Percentiles rank a stretch among this genome's conserved stretches.
These are phyloP conservation scores for Drosophila glabriapex DNA, from an alignment of 2,888 invertebrate species.

Conservation along the genomic window DNA sequence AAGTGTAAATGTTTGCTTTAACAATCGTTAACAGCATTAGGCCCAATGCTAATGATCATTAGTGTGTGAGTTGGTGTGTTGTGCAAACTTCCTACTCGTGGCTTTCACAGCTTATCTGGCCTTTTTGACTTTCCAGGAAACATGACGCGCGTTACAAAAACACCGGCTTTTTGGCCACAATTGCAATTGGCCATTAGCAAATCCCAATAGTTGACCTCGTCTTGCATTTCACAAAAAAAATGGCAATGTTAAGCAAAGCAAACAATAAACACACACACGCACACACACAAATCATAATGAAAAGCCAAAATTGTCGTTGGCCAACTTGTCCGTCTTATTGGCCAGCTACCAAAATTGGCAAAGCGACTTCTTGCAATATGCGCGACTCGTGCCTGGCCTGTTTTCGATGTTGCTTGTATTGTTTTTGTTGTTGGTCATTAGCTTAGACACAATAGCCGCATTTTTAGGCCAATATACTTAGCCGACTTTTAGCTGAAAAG, in stretches of 20 bases:
- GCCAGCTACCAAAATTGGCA: slow-evolving; percentile 52
- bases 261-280: not conserved
- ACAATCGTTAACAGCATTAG: not conserved
- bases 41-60: not conserved
- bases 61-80: slow-evolving; percentile 15
- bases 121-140: slow-evolving; percentile 60
- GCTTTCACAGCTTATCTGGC: slow-evolving; percentile 54
- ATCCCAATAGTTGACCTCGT: slow-evolving; percentile 52
- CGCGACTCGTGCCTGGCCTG: slow-evolving; percentile 61
- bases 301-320: slow-evolving; percentile 41
- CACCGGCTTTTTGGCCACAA: slow-evolving; percentile 13
- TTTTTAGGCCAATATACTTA: slow-evolving; percentile 76
- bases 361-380: slow-evolving; percentile 26
- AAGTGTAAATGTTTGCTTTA: slow-evolving; percentile 66
- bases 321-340: slow-evolving; percentile 29
- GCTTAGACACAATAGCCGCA: slow-evolving; percentile 41
- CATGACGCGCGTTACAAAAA: slow-evolving; percentile 17
- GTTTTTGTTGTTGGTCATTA: slow-evolving; percentile 59
- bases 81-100: slow-evolving; percentile 70
- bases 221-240: slow-evolving; percentile 49
- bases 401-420: slow-evolving; percentile 25
- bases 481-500: slow-evolving; percentile 53
- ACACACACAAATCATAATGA: slow-evolving; percentile 23
- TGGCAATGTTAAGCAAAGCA: slow-evolving; percentile 12
- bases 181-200: slow-evolving; percentile 30